Conservation (phyloP, 2,113 vertebrate species). For the Perognathus longimembris region DNA sequence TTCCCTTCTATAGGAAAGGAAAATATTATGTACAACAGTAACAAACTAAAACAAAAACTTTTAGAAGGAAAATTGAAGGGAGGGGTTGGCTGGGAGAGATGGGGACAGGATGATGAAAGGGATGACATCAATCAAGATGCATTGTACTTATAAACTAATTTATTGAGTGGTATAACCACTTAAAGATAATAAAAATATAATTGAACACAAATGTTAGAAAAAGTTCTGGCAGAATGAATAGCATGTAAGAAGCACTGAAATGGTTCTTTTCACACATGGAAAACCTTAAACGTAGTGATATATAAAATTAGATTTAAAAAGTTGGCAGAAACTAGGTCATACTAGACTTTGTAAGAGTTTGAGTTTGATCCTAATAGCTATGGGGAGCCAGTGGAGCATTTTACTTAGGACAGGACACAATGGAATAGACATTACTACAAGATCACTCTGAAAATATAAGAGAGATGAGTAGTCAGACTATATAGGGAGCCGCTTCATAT, state of each 20-base stretch:
- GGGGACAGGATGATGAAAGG: no score
- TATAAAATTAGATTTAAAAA: slow-evolving; percentile 44
- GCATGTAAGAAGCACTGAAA: neutral
- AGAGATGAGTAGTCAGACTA: neutral
- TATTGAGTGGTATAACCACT: no score
- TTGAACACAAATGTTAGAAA: neutral
- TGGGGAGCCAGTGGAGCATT: neutral
- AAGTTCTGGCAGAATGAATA: slow-evolving; percentile 7
- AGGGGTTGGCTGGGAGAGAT: no score
- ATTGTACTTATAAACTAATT: no score
- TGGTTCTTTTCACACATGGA: neutral
- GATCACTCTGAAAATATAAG: neutral
- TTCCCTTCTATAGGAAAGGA: neutral
- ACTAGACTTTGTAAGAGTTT: neutral
- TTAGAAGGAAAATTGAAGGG: neutral
- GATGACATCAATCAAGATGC: no score
- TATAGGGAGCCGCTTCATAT: neutral
- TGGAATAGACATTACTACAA: slow-evolving; percentile 29
- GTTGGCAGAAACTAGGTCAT: slow-evolving; percentile 44
- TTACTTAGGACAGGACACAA: neutral
- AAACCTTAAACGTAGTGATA: slow-evolving; percentile 12
- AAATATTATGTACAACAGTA: slow-evolving; percentile 4
- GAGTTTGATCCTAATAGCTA: slow-evolving; percentile 30
- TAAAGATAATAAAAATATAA: no score
- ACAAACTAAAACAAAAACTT: slow-evolving; percentile 32